phyloP scores from a whole-genome alignment of 2,113 vertebrate genomes.

The Spea bombifrons region DNA sequence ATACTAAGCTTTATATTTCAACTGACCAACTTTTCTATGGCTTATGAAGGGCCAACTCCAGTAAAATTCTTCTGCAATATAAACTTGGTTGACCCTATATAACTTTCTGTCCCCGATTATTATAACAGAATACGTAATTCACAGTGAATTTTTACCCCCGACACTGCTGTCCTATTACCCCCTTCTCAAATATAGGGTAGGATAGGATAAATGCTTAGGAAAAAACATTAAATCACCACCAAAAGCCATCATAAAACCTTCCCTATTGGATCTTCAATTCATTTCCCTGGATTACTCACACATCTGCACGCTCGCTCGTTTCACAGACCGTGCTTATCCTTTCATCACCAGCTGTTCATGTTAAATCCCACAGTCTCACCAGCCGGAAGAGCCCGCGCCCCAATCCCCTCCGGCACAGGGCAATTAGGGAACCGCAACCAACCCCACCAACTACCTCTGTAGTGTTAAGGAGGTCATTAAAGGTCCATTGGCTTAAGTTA shows the following conservation, averaged over 20 bases:
- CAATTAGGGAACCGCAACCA: too few species aligned
- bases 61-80: too few species aligned
- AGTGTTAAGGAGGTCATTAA: too few species aligned
- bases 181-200: not conserved
- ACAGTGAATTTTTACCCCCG: not conserved
- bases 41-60: too few species aligned
- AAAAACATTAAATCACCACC: not conserved
- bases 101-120: too few species aligned
- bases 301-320: constrained; percentile 2
- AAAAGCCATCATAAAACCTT: not conserved
- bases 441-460: too few species aligned
- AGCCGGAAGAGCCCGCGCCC: not conserved
- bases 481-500: too few species aligned
- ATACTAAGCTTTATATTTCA: too few species aligned
- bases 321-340: not conserved
- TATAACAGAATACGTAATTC: too few species aligned
- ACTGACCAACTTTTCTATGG: too few species aligned
- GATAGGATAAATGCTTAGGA: not conserved
- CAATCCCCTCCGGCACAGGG: too few species aligned
- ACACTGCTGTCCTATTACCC: not conserved
- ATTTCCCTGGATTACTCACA: constrained; percentile 29
- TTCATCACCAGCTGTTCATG: not conserved
- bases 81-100: too few species aligned
- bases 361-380: not conserved
- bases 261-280: constrained; percentile 3